Evolutionary conservation across 30 jellyfish, hydroid and myxozoan species (phyloP), one percentile per base, ranked within the genome.

Genomic region (Aurelia sp.): DNA sequence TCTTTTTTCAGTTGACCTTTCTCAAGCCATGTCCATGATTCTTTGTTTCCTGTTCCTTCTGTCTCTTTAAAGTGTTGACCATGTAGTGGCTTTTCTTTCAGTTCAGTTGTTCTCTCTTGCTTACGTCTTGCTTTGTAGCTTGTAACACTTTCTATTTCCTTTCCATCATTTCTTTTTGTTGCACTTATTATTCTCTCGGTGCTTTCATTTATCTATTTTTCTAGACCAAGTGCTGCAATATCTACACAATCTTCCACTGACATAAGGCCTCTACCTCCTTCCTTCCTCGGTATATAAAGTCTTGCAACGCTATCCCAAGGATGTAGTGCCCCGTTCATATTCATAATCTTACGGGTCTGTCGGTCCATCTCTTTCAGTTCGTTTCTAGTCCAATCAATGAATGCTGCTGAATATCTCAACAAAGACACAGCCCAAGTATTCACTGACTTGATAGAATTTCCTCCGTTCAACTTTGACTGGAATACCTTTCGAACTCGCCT

Each of bases 401-500:
- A 65, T n/a, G 76, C 48, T 65, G 76, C 76, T 65, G 76, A 65
- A 65, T 65, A 65, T 65, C 76, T 21, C 76, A 65, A 65, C 76
- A 65, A 65, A 65, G 76, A 65, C 22, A 65, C 48, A 65, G 35
- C 48, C 76, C 76, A 65, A 65, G 76, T 65, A 65, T 65, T 65
- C 48, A 65, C 76, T 65, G 76, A 65, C 76, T n/a, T 65, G 48
- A 65, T 65, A 65, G 48, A 20, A n/a, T 30, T 65, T n/a, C 3
- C 76, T 65, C 76, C 76, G 35, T 65, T 30, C 33, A 71, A 40
- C 1, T 27, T 71, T 71, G 67, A 21, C 69, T 71, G 69, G 62
- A 19, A 21, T 13, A 40, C 82, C 16, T 21, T 27, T 71, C 82
- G 67, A 21, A 71, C 82, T 40, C 69, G 13, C 70, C 21, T 11